These are phyloP conservation scores for Saccopteryx leptura DNA, from an alignment of 2,113 vertebrate species.

Conservation along the genomic window DNA sequence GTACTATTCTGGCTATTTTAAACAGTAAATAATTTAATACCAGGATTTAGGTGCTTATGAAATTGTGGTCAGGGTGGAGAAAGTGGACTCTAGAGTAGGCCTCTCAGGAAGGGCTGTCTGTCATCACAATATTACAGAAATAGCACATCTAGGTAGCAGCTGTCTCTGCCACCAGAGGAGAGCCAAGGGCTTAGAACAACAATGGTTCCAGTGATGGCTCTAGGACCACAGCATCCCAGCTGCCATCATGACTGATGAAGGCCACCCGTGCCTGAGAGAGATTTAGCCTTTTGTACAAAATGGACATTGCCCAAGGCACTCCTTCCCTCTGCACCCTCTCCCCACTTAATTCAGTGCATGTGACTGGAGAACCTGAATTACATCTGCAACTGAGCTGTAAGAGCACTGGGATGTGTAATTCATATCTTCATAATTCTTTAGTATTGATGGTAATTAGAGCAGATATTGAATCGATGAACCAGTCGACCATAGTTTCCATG, in stretches of 20 bases:
- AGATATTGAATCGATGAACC: background rate
- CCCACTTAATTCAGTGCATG: background rate
- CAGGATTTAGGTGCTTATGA: background rate
- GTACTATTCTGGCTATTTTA: background rate
- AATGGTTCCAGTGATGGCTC: rapidly evolving
- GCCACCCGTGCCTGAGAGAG: background rate
- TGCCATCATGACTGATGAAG: background rate
- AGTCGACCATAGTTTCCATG: background rate
- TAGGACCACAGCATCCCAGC: background rate
- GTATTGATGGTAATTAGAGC: background rate
- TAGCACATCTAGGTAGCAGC: background rate
- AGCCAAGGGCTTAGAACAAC: background rate
- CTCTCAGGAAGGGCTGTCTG: background rate
- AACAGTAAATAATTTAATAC: conserved; percentile 30
- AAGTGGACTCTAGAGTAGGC: background rate
- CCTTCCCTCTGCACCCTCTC: background rate
- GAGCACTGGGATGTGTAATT: background rate
- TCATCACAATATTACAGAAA: background rate
- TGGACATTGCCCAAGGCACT: background rate
- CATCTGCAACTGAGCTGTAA: background rate
- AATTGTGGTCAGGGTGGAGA: background rate
- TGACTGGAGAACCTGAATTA: background rate
- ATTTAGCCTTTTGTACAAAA: background rate
- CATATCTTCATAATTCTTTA: background rate
- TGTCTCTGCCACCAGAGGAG: background rate